phyloP scores from a whole-genome alignment of 2,797 vertebrate species.

The Carduelis carduelis region DNA sequence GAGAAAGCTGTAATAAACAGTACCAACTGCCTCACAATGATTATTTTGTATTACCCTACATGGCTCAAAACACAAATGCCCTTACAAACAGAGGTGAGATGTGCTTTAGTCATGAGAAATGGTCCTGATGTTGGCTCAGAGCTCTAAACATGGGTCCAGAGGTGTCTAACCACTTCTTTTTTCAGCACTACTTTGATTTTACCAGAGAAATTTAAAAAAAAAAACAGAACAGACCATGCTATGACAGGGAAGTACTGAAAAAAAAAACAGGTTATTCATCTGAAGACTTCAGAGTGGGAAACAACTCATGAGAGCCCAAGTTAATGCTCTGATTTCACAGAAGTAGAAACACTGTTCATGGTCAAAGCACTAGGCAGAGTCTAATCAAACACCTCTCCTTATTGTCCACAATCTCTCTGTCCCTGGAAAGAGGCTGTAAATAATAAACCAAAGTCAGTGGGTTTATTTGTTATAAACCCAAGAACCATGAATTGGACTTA shows the following conservation, averaged over 20 bases:
- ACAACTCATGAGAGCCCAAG: not conserved
- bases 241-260: not conserved
- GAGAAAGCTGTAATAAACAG: slow-evolving; percentile 8
- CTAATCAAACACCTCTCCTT: not conserved
- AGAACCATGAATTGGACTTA: not conserved
- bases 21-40: not conserved
- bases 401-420: not conserved
- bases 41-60: not conserved
- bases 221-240: not conserved
- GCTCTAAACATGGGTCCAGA: not conserved
- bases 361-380: not conserved
- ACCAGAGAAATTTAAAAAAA: not conserved
- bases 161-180: not conserved
- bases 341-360: not conserved
- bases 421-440: slow-evolving; percentile 45
- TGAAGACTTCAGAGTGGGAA: not conserved
- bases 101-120: not conserved
- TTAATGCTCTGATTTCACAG: not conserved
- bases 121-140: not conserved
- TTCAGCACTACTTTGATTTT: not conserved
- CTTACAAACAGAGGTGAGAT: not conserved
- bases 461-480: slow-evolving; percentile 42
- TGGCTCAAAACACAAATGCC: not conserved
- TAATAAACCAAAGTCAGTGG: not conserved
- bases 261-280: not conserved